Base-by-base conservation (phyloP, 2,113 vertebrate genomes). In the Cynocephalus volans region DNA sequence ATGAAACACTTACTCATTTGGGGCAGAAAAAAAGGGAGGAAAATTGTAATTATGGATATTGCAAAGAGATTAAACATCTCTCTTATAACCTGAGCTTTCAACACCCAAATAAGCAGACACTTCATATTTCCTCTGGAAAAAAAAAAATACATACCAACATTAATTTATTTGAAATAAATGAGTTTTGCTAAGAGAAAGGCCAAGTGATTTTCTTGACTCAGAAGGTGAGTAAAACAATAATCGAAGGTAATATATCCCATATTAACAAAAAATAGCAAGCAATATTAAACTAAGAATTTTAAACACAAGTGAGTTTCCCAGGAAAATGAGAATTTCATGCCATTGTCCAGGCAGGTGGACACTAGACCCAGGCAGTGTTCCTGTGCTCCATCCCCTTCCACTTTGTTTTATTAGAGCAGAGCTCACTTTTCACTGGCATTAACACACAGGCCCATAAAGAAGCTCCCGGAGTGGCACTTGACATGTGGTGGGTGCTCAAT, bases 21-120 rank as follows among this genome's bases (percentile, higher is more conserved):
- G 86, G 93, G 6, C 17, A 87, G 92, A 89, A 65, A 86, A 88
- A 86, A 45, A 10, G 8, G 31, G n/a, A 75, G 23, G 41, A 80
- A 82, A 83, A 84, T 14, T 33, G 17, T 4, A 94, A 90, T 97
- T 82, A 92, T 95, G 90, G 75, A 7, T 52, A 72, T 79, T 58
- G 31, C 18, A 82, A 88, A 81, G 52, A 94, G 88, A 95, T 88
- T 76, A 95, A 96, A 90, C 67, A 93, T 85, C 60, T 93, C 41
- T 94, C 62, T 91, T 69, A 56, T 62, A 95, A 95, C 41, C 36
- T 84, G 67, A 36, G n/a, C 73, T 94, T 28, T 88, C 84, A 69
- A 52, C 8, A 88, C 18, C 75, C 76, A 87, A 93, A 93, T 86
- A 96, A 95, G 93, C 45, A 85, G 64, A 79, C 93, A 90, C 26